A percentile compares a stretch with the other conserved stretches of the same genome.
phyloP scores from a whole-genome alignment of 2,797 vertebrate species.

The Typhlichthys eigenmanni region DNA sequence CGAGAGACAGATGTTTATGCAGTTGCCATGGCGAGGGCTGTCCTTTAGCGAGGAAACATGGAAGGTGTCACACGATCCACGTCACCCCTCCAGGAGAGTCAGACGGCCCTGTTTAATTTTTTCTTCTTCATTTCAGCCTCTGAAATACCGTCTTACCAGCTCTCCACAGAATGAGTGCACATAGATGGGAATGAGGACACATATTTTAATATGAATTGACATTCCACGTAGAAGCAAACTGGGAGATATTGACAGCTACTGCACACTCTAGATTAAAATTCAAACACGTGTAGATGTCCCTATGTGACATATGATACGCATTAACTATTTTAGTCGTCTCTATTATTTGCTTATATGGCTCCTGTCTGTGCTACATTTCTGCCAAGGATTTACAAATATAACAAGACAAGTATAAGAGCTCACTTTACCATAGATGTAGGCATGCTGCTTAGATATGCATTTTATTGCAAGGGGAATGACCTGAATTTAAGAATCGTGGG shows the following conservation, averaged over 20 bases:
- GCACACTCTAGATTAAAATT: conserved; percentile 68
- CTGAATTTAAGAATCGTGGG: conserved; percentile 50
- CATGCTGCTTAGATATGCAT: conserved; percentile 43
- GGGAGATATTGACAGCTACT: conserved; percentile 50
- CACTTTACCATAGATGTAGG: conserved; percentile 55
- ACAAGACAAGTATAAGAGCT: conserved; percentile 30
- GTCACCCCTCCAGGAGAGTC: conserved; percentile 54
- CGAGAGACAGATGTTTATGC: conserved; percentile 67
- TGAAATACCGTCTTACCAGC: conserved; percentile 35
- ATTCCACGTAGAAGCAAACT: conserved; percentile 52
- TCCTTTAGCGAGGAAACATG: conserved; percentile 60
- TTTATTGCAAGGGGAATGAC: conserved; percentile 33
- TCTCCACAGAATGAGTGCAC: conserved; percentile 25
- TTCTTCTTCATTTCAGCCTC: conserved; percentile 16
- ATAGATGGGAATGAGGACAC: conserved; percentile 47
- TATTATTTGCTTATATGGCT: conserved; percentile 49
- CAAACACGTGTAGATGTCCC: conserved; percentile 56
- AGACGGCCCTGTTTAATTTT: conserved; percentile 28
- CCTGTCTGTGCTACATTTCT: conserved; percentile 42
- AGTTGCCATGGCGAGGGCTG: conserved; percentile 70
- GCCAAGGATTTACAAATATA: conserved; percentile 37
- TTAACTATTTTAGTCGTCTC: conserved; percentile 41
- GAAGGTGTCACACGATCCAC: conserved; percentile 62
- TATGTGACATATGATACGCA: conserved; percentile 38
- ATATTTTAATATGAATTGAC: conserved; percentile 46